A percentile compares a stretch with the other conserved stretches of the same genome.
Conservation (phyloP, 2,797 vertebrate genomes). For the Macropus fuliginosus region DNA sequence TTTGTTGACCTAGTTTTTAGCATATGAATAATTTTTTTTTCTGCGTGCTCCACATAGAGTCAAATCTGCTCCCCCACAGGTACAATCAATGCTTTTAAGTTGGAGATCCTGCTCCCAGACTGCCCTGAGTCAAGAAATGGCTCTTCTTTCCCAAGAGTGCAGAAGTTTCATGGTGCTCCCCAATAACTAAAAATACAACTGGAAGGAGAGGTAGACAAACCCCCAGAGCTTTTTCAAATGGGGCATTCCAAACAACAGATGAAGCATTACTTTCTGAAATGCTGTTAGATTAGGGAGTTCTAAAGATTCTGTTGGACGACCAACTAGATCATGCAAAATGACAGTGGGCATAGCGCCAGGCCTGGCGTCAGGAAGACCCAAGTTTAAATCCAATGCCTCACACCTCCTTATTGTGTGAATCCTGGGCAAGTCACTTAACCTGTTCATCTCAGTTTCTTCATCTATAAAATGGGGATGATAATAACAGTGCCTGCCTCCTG, state of each 20-base stretch:
- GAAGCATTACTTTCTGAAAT: neutral
- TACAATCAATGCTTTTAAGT: neutral
- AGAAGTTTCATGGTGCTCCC: neutral
- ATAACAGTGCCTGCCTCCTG: neutral
- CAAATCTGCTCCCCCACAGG: neutral
- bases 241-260: constrained; percentile 39
- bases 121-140: neutral
- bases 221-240: constrained; percentile 15
- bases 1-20: neutral
- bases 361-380: neutral
- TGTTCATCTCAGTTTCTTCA: neutral
- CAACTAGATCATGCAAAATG: neutral
- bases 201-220: neutral
- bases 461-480: neutral
- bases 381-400: neutral
- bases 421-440: neutral
- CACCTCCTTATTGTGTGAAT: neutral
- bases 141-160: neutral
- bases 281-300: neutral
- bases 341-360: neutral
- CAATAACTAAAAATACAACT: neutral
- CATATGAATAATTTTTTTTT: neutral
- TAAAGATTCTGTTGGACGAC: neutral
- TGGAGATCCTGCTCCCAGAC: neutral
- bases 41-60: neutral